These are phyloP conservation scores for Whitmania pigra DNA, from an alignment of 1,140 invertebrate species.

Conservation along the genomic window DNA sequence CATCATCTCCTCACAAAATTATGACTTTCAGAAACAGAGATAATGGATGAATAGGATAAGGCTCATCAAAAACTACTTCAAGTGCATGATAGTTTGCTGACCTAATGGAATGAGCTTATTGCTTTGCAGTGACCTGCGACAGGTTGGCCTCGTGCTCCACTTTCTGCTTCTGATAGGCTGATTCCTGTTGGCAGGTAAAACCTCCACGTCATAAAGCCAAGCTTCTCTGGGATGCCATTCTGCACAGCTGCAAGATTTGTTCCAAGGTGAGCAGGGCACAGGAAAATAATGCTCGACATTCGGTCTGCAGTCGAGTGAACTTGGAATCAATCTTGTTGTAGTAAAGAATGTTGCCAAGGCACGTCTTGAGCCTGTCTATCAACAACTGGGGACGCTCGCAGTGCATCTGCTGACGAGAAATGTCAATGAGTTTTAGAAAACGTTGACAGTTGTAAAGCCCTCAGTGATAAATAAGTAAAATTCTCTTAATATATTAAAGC, in stretches of 20 bases:
- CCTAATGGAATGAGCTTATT: neutral
- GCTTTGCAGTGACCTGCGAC: neutral
- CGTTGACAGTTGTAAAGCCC: too few relatives aligned
- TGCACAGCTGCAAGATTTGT: conserved; percentile 27
- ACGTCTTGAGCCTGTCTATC: conserved; percentile 39
- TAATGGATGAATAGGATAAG: neutral
- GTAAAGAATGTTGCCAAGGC: conserved; percentile 70
- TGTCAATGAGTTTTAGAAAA: too few relatives aligned
- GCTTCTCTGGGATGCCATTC: neutral
- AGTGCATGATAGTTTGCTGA: neutral
- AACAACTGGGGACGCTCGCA: conserved; percentile 24
- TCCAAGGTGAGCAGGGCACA: conserved; percentile 31
- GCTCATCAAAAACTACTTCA: too few relatives aligned
- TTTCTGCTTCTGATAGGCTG: neutral
- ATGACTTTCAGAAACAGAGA: too few relatives aligned
- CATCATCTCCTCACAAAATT: too few relatives aligned
- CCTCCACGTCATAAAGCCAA: neutral
- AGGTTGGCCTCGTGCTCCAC: neutral
- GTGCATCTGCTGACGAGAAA: too few relatives aligned
- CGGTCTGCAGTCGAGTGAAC: conserved; percentile 56
- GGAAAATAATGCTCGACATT: conserved; percentile 34
- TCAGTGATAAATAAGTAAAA: too few relatives aligned
- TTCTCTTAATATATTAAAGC: too few relatives aligned
- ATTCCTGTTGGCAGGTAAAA: neutral
- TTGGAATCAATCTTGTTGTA: conserved; percentile 82